Evolutionary conservation across 2,113 vertebrate genomes (phyloP), one percentile per base, ranked within the genome.

Genomic region (Oxyura jamaicensis): DNA sequence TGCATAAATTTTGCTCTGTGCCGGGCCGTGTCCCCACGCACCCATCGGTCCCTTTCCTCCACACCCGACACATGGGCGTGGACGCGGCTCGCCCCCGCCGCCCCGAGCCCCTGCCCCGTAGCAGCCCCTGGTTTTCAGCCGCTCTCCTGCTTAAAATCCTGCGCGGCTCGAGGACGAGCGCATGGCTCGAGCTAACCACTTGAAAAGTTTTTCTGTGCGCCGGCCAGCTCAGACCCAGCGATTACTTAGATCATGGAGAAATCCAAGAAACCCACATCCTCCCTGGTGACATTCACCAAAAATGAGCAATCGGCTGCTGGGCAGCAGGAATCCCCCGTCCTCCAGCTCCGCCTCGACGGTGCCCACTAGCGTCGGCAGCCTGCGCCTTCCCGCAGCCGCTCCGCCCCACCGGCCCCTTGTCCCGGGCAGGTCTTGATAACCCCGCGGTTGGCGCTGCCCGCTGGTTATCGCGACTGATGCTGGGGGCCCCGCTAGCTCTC

Each of bases 251-350:
- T 95, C 90, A 95, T 79, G 90, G 91, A 90, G 93, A 96, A 95
- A 95, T 42, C 76, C 71, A 83, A 83, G 73, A 95, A 95, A 85
- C 50, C 96, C 95, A 94, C 95, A 96, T 97, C 94, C 95, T 95
- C 62, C 15, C 44, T 89, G 72, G 67, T 83, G 90, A 93, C 91
- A 83, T 83, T 87, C 87, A 83, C 63, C 60, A 81, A 81, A 91
- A 77, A 95, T 78, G 86, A 90, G 74, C 84, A 67, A 87, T 80
- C 68, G 18, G 52, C 55, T 74, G 36, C 77, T 26, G 59, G 77
- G 87, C 56, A 25, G 29, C 63, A 71, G 62, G 36, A 89, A 89
- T 55, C 18, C 23, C 17, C 23, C 19, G n/a, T 28, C 66, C 25
- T 28, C 59, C 41, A 18, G 3, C 28, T 29, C 74, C 58, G 23